Conservation (phyloP, 1,140 invertebrate species). For the Cydia pomonella region DNA sequence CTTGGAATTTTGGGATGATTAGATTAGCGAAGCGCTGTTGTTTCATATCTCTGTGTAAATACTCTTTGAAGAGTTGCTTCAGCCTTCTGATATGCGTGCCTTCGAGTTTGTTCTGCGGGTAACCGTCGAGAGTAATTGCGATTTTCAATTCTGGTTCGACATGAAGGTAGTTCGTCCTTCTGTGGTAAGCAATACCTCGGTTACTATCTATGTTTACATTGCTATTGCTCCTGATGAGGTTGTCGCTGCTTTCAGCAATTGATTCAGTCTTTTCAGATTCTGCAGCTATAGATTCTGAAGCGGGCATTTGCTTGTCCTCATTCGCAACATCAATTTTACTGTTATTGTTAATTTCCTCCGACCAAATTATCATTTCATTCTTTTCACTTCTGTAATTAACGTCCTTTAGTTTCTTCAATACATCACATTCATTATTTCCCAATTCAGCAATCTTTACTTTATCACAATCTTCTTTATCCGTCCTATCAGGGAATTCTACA, state of each 20-base stretch:
- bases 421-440: constrained; percentile 42
- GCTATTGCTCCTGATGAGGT: constrained; percentile 54
- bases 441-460: constrained; percentile 43
- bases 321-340: constrained; percentile 39
- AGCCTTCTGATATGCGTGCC: constrained; percentile 63
- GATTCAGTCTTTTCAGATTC: constrained; percentile 61
- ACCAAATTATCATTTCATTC: constrained; percentile 54
- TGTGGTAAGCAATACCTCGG: constrained; percentile 67
- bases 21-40: constrained; percentile 59
- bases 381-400: constrained; percentile 50
- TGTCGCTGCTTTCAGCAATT: constrained; percentile 58
- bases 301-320: constrained; percentile 38
- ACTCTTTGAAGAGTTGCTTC: constrained; percentile 68
- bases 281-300: constrained; percentile 43
- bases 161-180: constrained; percentile 71
- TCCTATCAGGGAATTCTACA: background rate
- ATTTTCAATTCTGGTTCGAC: constrained; percentile 68
- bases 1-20: constrained; percentile 69
- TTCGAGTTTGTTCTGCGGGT: constrained; percentile 69
- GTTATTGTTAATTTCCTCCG: constrained; percentile 47
- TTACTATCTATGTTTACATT: constrained; percentile 67
- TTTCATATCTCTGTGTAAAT: constrained; percentile 67
- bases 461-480: constrained; percentile 28
- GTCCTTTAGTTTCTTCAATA: constrained; percentile 57
- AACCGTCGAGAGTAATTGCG: constrained; percentile 65